phyloP scores from a whole-genome alignment of 2,113 vertebrate genomes.

The Centropus unirufus region DNA sequence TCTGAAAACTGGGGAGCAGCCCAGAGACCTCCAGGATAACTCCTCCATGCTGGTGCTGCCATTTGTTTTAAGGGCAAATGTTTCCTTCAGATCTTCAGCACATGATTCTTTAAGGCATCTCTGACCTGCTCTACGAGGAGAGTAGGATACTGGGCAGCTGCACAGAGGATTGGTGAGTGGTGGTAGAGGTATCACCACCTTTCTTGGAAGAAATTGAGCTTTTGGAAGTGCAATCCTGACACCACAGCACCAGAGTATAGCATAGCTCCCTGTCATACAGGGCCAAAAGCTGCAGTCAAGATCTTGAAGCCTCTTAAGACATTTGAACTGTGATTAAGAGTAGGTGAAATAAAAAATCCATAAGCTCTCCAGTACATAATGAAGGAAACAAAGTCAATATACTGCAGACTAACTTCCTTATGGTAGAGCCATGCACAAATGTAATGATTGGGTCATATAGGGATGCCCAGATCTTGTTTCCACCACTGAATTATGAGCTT shows the following conservation, averaged over 20 bases:
- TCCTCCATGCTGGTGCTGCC: not conserved
- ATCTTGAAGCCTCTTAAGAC: not conserved
- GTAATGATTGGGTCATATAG: not conserved
- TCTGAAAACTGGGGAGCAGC: not conserved
- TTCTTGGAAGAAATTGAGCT: not conserved
- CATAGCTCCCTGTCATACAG: not conserved
- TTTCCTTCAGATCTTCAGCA: not conserved
- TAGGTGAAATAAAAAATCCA: not conserved
- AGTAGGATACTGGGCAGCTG: not conserved
- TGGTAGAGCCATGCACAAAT: not conserved
- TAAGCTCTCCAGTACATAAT: not conserved
- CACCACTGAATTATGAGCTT: not conserved
- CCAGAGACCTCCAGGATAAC: not conserved
- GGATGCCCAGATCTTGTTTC: not conserved
- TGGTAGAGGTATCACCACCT: not conserved
- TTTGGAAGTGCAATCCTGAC: not conserved
- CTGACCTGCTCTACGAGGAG: not conserved
- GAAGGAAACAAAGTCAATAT: not conserved
- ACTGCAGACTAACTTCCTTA: not conserved
- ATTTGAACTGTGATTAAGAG: not conserved
- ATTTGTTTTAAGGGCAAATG: not conserved
- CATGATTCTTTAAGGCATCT: not conserved
- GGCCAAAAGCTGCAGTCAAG: not conserved
- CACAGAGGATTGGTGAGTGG: accelerated
- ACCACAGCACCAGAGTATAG: accelerated